Percentiles rank a stretch among this genome's conserved stretches.
phyloP scores from a whole-genome alignment of 2,888 invertebrate species.

The Ophraella communa region DNA sequence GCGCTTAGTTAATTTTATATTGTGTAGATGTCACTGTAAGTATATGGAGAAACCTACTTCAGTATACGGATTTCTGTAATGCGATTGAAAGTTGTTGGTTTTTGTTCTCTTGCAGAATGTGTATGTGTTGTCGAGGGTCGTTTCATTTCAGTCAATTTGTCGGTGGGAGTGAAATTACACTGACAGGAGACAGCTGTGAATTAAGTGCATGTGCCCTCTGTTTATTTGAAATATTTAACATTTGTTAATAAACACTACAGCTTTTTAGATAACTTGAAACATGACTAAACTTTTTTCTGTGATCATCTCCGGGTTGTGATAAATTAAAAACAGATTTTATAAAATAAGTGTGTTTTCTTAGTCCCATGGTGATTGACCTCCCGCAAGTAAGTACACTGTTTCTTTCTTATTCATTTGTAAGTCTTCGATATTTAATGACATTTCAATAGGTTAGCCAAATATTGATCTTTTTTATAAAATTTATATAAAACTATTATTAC shows the following conservation, averaged over 20 bases:
- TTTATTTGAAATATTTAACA: constrained; percentile 30
- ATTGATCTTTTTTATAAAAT: background rate
- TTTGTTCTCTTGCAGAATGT: constrained; percentile 15
- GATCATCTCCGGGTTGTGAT: constrained; percentile 43
- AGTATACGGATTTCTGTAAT: background rate
- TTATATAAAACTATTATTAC: background rate
- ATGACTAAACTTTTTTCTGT: constrained; percentile 40
- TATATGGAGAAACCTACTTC: background rate
- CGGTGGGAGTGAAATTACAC: constrained; percentile 7
- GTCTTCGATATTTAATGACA: constrained; percentile 12
- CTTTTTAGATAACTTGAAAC: constrained; percentile 34
- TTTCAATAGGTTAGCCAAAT: background rate
- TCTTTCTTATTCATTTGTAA: constrained; percentile 21
- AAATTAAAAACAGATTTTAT: too few species aligned
- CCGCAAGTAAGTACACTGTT: constrained; percentile 31
- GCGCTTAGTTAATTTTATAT: background rate
- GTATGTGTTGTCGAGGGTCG: background rate
- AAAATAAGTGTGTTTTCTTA: constrained; percentile 34
- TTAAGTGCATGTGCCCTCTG: constrained; percentile 33
- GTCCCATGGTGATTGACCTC: constrained; percentile 40
- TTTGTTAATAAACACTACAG: constrained; percentile 18
- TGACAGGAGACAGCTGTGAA: constrained; percentile 41
- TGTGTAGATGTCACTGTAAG: background rate
- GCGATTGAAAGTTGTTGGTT: background rate
- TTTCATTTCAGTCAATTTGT: constrained; percentile 16